Base-by-base conservation (phyloP, 1,140 invertebrate species). In the Dinothrombium tinctorium region DNA sequence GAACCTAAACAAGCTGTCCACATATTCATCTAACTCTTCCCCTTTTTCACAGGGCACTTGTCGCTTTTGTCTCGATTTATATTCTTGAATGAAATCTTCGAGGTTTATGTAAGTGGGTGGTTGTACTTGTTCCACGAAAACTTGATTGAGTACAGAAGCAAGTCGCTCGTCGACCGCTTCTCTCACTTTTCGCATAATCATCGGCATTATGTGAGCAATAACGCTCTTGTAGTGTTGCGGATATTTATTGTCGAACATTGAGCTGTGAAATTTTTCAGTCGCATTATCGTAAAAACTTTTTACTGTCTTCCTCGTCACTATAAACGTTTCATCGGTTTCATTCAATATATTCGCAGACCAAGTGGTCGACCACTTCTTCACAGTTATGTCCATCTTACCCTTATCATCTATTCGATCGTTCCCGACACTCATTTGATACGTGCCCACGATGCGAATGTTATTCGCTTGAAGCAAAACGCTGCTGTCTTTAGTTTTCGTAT, bases 1-100 rank as follows among this genome's bases (percentile, higher is more conserved):
- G 29, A 54, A 54, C 23, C 52, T 23, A 23, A 54, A 46, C 2
- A 54, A 47, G n/a, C 45, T 49, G 35, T 54, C 52, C 0, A 54
- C 52, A 45, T 54, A 54, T 28, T 53, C 52, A 25, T 54, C 52
- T n/a, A 54, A 29, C n/a, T 51, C 52, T 38, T 51, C 45, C 3
- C 52, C 52, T 14, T 49, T 45, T 32, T 54, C 43, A 37, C 52
- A 54, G 4, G 52, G 52, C 3, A 53, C 50, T 42, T 54, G 52
- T 21, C 52, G 7, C 26, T 38, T 38, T 8, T 24, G 12, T n/a
- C 37, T 22, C 12, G 12, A 29, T 29, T 11, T n/a, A n/a, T 11
- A 29, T 29, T 29, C 15, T 29, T 15, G 4, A 29, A n/a, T 2
- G 33, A 19, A 21, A 21, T 21, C 19, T 17, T 19, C 2, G 23